phyloP scores from a whole-genome alignment of 1,140 invertebrate genomes.

The Aphaenogaster rudis region DNA sequence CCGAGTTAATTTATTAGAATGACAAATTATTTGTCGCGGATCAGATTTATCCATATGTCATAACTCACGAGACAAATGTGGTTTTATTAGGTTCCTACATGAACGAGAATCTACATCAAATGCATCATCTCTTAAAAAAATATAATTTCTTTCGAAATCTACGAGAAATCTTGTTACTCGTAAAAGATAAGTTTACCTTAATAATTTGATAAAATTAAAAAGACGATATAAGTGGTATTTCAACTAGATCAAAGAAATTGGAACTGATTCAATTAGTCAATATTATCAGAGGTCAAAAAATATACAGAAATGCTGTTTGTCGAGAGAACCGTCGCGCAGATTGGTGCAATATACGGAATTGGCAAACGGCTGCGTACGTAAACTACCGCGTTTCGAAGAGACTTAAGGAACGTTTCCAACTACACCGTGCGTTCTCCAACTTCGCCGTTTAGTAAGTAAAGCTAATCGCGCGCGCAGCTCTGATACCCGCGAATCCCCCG shows the following conservation, averaged over 20 bases:
- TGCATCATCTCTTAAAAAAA: neutral
- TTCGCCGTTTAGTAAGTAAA: slow-evolving; percentile 14
- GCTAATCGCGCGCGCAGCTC: slow-evolving; percentile 22
- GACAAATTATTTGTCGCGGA: neutral
- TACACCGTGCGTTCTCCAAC: neutral
- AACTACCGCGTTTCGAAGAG: neutral
- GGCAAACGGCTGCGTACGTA: neutral
- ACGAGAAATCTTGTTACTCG: neutral
- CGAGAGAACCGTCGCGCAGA: neutral
- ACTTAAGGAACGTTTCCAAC: neutral
- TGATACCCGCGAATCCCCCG: neutral
- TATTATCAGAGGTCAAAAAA: neutral
- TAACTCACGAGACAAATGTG: neutral
- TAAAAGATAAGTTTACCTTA: neutral
- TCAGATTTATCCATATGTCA: neutral
- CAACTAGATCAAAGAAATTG: neutral
- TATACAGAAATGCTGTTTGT: neutral
- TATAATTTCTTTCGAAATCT: neutral
- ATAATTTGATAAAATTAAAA: neutral
- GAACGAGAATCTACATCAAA: neutral
- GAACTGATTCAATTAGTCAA: neutral
- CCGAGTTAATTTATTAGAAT: neutral
- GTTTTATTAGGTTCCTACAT: neutral
- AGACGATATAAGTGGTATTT: neutral
- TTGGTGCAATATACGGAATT: neutral